phyloP scores from a whole-genome alignment of 2,888 invertebrate species.

The Amphipoea oculea region DNA sequence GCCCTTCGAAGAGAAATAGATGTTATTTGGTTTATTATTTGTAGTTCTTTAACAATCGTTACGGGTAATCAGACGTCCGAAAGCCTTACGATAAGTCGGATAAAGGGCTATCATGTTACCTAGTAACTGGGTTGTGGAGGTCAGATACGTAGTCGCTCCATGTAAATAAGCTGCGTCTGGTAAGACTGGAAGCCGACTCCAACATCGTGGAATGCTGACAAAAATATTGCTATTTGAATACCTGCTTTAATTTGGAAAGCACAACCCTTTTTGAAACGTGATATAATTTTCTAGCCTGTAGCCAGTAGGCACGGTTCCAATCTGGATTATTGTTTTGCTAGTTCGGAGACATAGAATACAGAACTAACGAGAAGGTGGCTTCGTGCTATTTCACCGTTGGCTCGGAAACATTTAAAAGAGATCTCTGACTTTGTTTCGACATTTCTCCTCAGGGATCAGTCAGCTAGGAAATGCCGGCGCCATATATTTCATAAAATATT shows the following conservation, averaged over 20 bases:
- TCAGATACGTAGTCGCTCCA: not conserved
- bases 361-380: not conserved
- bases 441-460: too few species aligned
- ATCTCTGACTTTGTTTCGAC: not conserved
- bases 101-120: too few species aligned
- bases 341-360: not conserved
- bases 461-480: too few species aligned
- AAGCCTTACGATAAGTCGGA: too few species aligned
- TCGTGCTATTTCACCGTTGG: not conserved
- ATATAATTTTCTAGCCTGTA: not conserved
- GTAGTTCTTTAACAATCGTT: not conserved
- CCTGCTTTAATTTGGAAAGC: not conserved
- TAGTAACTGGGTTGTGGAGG: too few species aligned
- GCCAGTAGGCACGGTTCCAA: constrained; percentile 8
- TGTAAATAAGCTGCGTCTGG: not conserved
- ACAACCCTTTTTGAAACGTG: too few species aligned
- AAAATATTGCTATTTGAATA: too few species aligned
- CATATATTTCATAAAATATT: too few species aligned
- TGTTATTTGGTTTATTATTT: too few species aligned
- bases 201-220: not conserved
- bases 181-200: not conserved
- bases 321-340: not conserved
- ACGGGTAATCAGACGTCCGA: not conserved
- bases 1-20: too few species aligned
- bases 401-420: not conserved